Evolutionary conservation across 2,888 invertebrate genomes (phyloP), one percentile per base, ranked within the genome.

Genomic region (Euproctis similis): DNA sequence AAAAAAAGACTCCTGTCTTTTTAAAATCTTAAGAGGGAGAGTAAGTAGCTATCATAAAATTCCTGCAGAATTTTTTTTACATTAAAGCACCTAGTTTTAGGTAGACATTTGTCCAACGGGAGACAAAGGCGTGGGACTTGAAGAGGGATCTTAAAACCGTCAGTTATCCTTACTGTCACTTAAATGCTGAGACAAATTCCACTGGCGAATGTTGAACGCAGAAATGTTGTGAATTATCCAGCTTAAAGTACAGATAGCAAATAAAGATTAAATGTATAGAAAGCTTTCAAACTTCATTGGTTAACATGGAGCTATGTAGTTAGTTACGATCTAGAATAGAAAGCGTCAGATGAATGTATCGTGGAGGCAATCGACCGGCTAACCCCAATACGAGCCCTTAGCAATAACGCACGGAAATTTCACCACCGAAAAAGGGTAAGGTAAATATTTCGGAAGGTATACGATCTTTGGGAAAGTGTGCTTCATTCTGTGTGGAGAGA

Each of bases 381-480:
- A 58, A 62, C 61, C 62, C 42, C 51, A 28, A 53, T 56, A 45
- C 39, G 28, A 30, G 34, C 43, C 39, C 34, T 31, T 19, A 22
- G 28, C 8, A 24, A 30, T 25, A 36, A 29, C 19, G 22, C 30
- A 39, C 38, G 32, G 37, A 35, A 39, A 40, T 49, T 43, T 43
- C 36, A 42, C 40, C 38, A 24, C 44, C 44, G 43, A 57, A 56
- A 57, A 53, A 50, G 50, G 48, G 45, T 45, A 40, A 58, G 53
- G 53, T 46, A 59, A 19, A 64, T 66, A 66, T 70, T 67, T 60
- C 64, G 61, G 63, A 57, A 56, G 55, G 66, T 30, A n/a, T n/a
- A 44, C 39, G 29, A 35, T 42, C 49, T 52, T n/a, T 59, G 55
- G 68, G 67, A 53, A 67, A 68, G 65, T 59, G 66, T 65, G 59